Conservation (phyloP, 2,888 invertebrate species). For the Caenorhabditis becei region DNA sequence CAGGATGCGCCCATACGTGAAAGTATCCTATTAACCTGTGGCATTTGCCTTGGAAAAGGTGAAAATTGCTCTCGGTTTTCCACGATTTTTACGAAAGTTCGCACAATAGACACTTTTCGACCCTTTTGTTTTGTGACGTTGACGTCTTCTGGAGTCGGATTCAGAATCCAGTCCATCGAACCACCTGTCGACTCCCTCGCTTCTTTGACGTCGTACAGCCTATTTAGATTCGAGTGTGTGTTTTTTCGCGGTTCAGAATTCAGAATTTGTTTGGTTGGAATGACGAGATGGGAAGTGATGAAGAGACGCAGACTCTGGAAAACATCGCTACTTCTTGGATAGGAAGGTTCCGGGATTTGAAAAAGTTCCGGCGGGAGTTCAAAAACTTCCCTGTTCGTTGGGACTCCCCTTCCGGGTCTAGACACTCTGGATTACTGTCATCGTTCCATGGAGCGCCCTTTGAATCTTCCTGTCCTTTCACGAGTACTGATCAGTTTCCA, state of each 20-base stretch:
- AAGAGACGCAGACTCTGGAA: not conserved
- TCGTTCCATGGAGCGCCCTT: conserved; percentile 2
- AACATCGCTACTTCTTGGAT: conserved; percentile 8
- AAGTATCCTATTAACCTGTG: conserved; percentile 31
- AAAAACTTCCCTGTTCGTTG: too few relatives aligned
- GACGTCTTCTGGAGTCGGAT: not conserved
- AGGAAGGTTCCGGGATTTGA: conserved; percentile 13
- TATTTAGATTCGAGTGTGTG: not conserved
- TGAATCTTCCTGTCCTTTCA: not conserved
- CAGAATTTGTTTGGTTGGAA: conserved; percentile 1
- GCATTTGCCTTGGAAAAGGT: conserved; percentile 17
- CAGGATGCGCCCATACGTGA: conserved; percentile 24
- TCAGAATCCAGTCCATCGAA: not conserved
- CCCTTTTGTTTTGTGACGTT: not conserved
- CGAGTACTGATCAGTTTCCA: conserved; percentile 11
- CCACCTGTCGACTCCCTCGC: not conserved
- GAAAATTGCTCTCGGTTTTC: not conserved
- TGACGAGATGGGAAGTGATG: not conserved
- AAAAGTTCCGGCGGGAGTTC: conserved; percentile 7
- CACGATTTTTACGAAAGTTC: too few relatives aligned
- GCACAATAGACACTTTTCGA: not conserved
- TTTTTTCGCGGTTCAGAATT: not conserved
- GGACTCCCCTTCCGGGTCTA: conserved; percentile 16
- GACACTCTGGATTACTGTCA: conserved; percentile 11
- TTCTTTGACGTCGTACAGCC: not conserved